A percentile compares a stretch with the other conserved stretches of the same genome.
These are phyloP conservation scores for Diabrotica undecimpunctata DNA, from an alignment of 1,140 invertebrate genomes.

Conservation along the genomic window DNA sequence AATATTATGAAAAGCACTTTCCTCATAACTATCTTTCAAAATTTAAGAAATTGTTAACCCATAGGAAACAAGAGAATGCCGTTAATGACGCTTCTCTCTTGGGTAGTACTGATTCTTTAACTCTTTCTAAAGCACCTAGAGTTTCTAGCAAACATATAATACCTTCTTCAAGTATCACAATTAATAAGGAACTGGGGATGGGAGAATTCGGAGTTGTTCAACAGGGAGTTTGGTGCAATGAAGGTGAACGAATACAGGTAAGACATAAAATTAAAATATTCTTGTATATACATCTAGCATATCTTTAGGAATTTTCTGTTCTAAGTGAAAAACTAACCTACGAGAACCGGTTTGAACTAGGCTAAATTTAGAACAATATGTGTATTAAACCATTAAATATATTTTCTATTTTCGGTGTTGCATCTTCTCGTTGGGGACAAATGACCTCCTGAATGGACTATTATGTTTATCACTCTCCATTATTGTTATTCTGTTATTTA, in stretches of 20 bases:
- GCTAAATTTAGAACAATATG: too few relatives aligned
- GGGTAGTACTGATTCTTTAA: conserved; percentile 34
- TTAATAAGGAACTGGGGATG: conserved; percentile 91
- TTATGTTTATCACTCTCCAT: too few relatives aligned
- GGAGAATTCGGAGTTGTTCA: conserved; percentile 98
- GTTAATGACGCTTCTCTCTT: conserved; percentile 39
- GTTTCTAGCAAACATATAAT: conserved; percentile 94
- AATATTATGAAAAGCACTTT: conserved; percentile 90
- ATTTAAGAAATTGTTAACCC: conserved; percentile 72
- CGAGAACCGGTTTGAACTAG: too few relatives aligned
- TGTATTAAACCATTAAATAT: too few relatives aligned
- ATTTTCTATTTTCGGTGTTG: too few relatives aligned
- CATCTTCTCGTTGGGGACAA: too few relatives aligned
- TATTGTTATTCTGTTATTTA: too few relatives aligned
- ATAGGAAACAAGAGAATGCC: conserved; percentile 58
- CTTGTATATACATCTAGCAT: background rate
- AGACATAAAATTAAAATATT: background rate
- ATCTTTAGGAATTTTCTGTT: too few relatives aligned
- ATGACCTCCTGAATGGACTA: too few relatives aligned
- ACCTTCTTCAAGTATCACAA: conserved; percentile 85
- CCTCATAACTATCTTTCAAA: conserved; percentile 90
- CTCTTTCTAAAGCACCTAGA: conserved; percentile 46
- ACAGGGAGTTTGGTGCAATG: conserved; percentile 97
- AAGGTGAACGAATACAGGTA: conserved; percentile 75
- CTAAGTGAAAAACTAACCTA: too few relatives aligned